Base-by-base conservation (phyloP, 2,797 vertebrate species). In the Valencia hispanica region DNA sequence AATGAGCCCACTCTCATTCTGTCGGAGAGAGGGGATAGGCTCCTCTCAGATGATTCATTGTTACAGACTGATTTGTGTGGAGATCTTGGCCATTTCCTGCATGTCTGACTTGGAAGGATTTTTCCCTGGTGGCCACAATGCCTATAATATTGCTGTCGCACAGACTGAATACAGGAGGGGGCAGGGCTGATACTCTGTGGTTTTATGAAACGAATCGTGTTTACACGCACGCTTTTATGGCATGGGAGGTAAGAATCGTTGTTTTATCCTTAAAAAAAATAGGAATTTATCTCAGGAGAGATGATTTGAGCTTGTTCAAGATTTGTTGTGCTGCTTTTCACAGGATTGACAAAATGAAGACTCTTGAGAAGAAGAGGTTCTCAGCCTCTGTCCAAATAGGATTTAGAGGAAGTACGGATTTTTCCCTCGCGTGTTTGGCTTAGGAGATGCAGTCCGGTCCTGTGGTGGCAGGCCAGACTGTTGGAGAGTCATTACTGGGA, bases 11-110 rank as follows among this genome's bases (percentile, higher is more conserved):
- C 41, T 50, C 53, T 74, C 66, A 27, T 25, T 7, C 34, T 73
- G 70, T 78, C 75, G 39, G 27, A 80, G 50, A 72, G 74, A 84
- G 3, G 18, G 51, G 51, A 66, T 39, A 0, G 77, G 34, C 12
- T 45, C 39, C 27, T 68, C 30, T 79, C 66, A 75, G 73, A 77
- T 83, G 66, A 69, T 82, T 88, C 66, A 71, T 84, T 79, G 75
- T 89, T 82, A 65, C 66, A 72, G 63, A 73, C 53, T 85, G 77
- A 83, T 70, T 55, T 86, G 84, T 82, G 88, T 90, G 78, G 48
- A 77, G 87, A 90, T 90, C 84, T 84, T 18, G 39, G 74, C 79
- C 53, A 74, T 84, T 89, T 92, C 86, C 88, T 84, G 80, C 83
- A 72, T 88, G 82, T 88, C 81, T 87, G 85, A 88, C 78, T 85